Evolutionary conservation across 1,140 invertebrate genomes (phyloP).

Genomic region (Temnothorax curvispinosus): DNA sequence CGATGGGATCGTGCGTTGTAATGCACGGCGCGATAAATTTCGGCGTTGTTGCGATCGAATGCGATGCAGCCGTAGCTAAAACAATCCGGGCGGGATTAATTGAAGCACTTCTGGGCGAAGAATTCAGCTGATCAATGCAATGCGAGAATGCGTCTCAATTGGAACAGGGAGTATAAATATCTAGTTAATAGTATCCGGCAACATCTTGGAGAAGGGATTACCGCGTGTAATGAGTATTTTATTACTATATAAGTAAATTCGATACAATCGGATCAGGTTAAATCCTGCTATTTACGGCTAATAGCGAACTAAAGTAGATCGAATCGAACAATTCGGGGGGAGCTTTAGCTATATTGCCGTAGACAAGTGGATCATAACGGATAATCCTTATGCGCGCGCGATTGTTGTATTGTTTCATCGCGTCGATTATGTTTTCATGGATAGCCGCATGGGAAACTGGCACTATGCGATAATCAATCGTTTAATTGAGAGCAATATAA

Average conservation of each 20-base stretch:
- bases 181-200: not conserved
- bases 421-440: conserved; percentile 11
- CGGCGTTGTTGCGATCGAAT: not conserved
- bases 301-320: conserved; percentile 21
- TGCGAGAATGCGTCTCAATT: not conserved
- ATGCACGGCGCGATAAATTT: not conserved
- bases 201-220: conserved; percentile 1
- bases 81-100: conserved; percentile 30
- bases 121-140: conserved; percentile 20
- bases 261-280: conserved; percentile 35
- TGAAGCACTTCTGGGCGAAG: not conserved
- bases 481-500: conserved; percentile 4
- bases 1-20: not conserved
- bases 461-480: no score
- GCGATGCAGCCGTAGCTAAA: conserved; percentile 22
- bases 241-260: conserved; percentile 31
- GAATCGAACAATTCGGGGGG: conserved; percentile 7
- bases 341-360: not conserved
- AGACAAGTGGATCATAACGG: conserved; percentile 46
- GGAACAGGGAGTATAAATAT: conserved; percentile 25
- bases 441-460: not conserved
- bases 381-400: conserved; percentile 24
- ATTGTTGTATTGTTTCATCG: conserved; percentile 4
- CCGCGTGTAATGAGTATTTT: conserved; percentile 43
- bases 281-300: conserved; percentile 34